Base-by-base conservation (phyloP, 2,888 invertebrate species). In the Cheilosia vulpina region DNA sequence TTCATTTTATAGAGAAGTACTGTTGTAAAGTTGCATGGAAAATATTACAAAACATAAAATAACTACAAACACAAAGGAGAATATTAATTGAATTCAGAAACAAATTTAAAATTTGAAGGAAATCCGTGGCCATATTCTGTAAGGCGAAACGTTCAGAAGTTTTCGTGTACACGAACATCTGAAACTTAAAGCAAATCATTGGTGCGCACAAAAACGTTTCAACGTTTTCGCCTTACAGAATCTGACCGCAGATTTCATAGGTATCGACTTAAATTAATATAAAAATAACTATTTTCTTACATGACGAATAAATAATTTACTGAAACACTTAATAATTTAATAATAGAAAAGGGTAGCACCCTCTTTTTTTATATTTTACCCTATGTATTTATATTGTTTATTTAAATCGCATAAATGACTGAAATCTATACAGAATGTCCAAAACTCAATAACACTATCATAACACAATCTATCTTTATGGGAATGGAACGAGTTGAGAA, bases 341-440 rank as follows among this genome's bases (percentile, higher is more conserved):
- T 17, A 38, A 34, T 11, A 58, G 34, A 34, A 34, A 11, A 34
- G 34, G 34, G 34, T 34, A 34, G 34, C 13, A 34, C 19, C 4
- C 6, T 27, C 27, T 7, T 27, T 27, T 27, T 27, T 2, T 43
- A 15, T 24, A 43, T 11, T 41, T 15, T 19, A 17, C 19, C 24
- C 43, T 3, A 17, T 60, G n/a, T 41, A 41, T 19, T 27, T 45
- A 47, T 47, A 17, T 17, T 27, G 17, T 27, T 62, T 45, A 45
- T 17, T 27, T 45, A 17, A 60, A 62, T 17, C 43, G 19, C 27
- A 45, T 62, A 62, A 62, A 62, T 27, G 62, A 62, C 62, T 62
- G 62, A 62, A 62, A 62, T 17, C n/a, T 27, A 45, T 62, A 62
- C 45, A 27, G 62, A 19, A 17, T 62, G 31, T 60, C 24, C n/a